Base-by-base conservation (phyloP, 2,113 vertebrate genomes). In the Myotis lucifugus region DNA sequence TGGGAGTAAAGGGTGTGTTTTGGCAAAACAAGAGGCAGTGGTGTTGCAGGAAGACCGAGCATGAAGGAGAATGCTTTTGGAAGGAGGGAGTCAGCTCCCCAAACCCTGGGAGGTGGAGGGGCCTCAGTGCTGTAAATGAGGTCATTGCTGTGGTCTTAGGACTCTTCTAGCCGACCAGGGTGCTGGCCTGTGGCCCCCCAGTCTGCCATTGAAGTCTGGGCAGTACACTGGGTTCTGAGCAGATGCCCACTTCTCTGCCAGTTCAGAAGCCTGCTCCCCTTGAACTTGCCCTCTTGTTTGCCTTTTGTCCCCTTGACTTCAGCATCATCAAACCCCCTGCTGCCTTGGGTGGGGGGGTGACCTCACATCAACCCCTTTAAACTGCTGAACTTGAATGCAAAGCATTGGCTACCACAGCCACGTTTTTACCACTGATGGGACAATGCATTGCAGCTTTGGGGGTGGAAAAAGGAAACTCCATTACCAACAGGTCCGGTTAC, bases 41-140 rank as follows among this genome's bases (percentile, higher is more conserved):
- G 21, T 32, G 76, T 64, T 73, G n/a, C n/a, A 74, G 69, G 19
- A 95, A 97, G 85, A 66, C 70, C 18, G 10, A 91, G 85, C 67
- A 61, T 12, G n/a, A 59, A 73, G 32, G 72, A n/a, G 67, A 66
- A 66, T 32, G 73, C 6, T 79, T n/a, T 25, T 2, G 48, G 46
- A 23, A 46, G 19, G 6, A 3, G 40, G 19, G n/a, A 3, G 48
- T 74, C 27, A 3, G 27, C 32, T 95, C 85, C 46, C 77, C 70
- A 70, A 78, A 81, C 5, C 18, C 83, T n/a, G 19, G 32, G 37
- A 85, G 61, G 12, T 4, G 4, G 37, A 73, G 25, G 50, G 23
- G 21, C 25, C n/a, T 90, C 46, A 0, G 54, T 17, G 37, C 29
- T 59, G 8, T 29, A 9, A 25, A 15, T 4, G 70, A 84, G 72